A percentile compares a stretch with the other conserved stretches of the same genome.
Evolutionary conservation across 2,113 vertebrate species (phyloP).

Genomic region (Oryzias melastigma): DNA sequence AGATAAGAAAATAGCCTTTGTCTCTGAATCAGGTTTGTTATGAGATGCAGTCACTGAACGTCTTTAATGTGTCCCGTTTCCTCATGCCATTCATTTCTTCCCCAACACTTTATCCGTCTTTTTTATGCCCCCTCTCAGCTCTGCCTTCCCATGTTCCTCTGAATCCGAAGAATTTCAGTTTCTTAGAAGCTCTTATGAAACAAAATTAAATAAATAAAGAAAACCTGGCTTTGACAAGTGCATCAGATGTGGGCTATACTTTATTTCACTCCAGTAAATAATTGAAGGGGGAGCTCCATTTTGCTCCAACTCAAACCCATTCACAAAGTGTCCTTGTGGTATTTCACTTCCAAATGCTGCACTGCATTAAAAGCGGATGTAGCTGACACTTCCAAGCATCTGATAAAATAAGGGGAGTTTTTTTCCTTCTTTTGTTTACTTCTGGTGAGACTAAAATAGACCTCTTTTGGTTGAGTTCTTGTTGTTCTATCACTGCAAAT

Average conservation of each 20-base stretch:
- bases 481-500: no score
- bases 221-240: slow-evolving; percentile 29
- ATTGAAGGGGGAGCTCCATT: slow-evolving; percentile 61
- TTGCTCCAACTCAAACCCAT: slow-evolving; percentile 26
- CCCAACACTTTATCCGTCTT: slow-evolving; percentile 2
- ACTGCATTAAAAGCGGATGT: slow-evolving; percentile 17
- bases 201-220: slow-evolving; percentile 1
- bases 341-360: slow-evolving; percentile 1
- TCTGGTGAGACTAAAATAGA: no score
- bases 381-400: slow-evolving; percentile 19
- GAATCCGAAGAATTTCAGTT: slow-evolving; percentile 25
- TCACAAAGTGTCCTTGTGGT: slow-evolving; percentile 11
- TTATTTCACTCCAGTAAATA: slow-evolving; percentile 53
- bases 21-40: not conserved
- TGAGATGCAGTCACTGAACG: slow-evolving; percentile 17
- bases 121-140: slow-evolving; percentile 27
- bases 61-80: slow-evolving; percentile 21
- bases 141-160: slow-evolving; percentile 27
- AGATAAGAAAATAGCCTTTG: no score
- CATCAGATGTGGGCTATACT: slow-evolving; percentile 34
- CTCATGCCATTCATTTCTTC: slow-evolving; percentile 12
- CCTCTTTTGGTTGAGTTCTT: no score
- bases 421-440: not conserved
- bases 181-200: slow-evolving; percentile 20
- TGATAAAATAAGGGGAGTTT: slow-evolving; percentile 23